These are phyloP conservation scores for Climacteris rufus DNA, from an alignment of 2,113 vertebrate genomes.

Conservation along the genomic window DNA sequence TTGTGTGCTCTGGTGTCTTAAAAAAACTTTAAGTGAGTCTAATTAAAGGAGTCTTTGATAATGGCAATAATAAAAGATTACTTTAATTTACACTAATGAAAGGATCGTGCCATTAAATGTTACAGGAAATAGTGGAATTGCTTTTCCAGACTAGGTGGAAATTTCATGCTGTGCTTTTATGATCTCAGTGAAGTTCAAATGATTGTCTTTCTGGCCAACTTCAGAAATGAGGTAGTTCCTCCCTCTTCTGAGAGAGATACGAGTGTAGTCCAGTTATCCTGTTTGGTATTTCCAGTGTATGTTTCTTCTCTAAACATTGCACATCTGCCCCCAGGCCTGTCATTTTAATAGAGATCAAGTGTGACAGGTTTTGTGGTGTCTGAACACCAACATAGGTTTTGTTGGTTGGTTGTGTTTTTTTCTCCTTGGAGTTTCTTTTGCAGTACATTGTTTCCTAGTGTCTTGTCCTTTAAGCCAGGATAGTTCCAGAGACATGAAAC, in stretches of 20 bases:
- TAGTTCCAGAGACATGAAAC: slow-evolving; percentile 38
- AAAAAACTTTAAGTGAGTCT: slow-evolving; percentile 10
- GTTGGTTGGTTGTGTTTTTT: not conserved
- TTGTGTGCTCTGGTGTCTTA: not conserved
- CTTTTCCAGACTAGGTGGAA: not conserved
- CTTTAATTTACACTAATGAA: slow-evolving; percentile 54
- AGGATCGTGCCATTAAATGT: not conserved
- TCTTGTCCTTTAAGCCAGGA: slow-evolving; percentile 35
- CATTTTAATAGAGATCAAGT: not conserved
- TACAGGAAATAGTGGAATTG: slow-evolving; percentile 8
- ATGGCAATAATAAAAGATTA: slow-evolving; percentile 41
- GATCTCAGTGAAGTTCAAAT: not conserved
- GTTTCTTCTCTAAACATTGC: not conserved
- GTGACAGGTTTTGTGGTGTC: slow-evolving; percentile 21
- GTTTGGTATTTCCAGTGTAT: not conserved
- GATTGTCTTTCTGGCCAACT: not conserved
- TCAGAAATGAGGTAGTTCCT: not conserved
- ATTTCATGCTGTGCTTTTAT: not conserved
- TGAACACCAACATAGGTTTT: not conserved
- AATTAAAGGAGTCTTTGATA: slow-evolving; percentile 49
- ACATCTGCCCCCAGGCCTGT: not conserved
- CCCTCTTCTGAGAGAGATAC: not conserved
- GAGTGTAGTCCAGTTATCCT: not conserved
- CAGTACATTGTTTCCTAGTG: slow-evolving; percentile 25
- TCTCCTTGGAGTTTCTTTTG: slow-evolving; percentile 1